Evolutionary conservation across 2,888 invertebrate species (phyloP).

Genomic region (Podotricha telesiphe): DNA sequence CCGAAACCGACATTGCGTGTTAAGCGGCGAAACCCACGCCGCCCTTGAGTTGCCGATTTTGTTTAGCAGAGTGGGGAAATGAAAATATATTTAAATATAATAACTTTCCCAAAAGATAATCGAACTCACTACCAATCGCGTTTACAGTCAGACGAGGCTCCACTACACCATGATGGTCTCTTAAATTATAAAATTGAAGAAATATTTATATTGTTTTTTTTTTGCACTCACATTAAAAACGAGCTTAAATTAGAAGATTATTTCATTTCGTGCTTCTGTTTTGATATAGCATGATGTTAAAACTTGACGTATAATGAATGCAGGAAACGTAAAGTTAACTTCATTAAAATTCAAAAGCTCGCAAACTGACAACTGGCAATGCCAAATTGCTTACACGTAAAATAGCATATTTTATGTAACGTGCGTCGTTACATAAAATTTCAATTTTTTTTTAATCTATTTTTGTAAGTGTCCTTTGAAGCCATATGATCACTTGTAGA

Average conservation of each 20-base stretch:
- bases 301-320: constrained; percentile 27
- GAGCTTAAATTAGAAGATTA: constrained; percentile 18
- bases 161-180: no score
- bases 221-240: background rate
- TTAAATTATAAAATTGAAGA: no score
- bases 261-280: background rate
- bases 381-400: constrained; percentile 22
- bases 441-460: background rate
- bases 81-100: no score
- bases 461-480: background rate
- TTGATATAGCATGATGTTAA: constrained; percentile 3
- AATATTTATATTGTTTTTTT: no score
- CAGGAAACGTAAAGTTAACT: constrained; percentile 27
- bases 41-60: no score
- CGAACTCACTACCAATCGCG: no score
- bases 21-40: no score
- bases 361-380: constrained; percentile 24
- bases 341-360: constrained; percentile 33
- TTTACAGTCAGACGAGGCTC: no score
- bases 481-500: no score
- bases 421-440: background rate
- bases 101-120: no score
- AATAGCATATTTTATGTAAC: constrained; percentile 7
- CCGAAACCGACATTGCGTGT: no score
- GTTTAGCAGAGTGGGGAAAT: no score